A percentile compares a stretch with the other conserved stretches of the same genome.
Conservation (phyloP, 2,113 vertebrate species). For the Patagioenas fasciata region DNA sequence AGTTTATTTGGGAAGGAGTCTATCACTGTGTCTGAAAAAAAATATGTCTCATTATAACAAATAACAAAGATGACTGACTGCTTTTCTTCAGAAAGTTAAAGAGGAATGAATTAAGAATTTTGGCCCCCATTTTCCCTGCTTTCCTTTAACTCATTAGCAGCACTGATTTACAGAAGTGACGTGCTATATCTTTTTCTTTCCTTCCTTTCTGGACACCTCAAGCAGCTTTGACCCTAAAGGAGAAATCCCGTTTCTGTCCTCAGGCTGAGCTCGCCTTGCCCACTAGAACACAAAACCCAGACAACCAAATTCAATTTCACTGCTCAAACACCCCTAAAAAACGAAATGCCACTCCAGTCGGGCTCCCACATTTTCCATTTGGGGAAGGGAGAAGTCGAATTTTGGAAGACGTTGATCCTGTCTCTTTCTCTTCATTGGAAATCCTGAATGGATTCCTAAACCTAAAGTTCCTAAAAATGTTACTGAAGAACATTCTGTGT, state of each 20-base stretch:
- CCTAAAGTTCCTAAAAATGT: neutral
- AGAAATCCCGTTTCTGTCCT: neutral
- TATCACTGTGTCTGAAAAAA: constrained; percentile 69
- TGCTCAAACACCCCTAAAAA: neutral
- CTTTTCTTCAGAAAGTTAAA: neutral
- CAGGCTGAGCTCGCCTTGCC: neutral
- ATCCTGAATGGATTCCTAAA: neutral
- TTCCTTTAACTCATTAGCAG: neutral
- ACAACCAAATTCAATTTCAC: neutral
- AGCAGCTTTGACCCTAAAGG: neutral
- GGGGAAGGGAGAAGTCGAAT: neutral
- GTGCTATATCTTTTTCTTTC: neutral
- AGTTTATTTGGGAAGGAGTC: constrained; percentile 71
- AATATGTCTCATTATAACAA: neutral
- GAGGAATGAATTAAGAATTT: neutral
- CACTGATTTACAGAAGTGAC: neutral
- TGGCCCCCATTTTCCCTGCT: neutral
- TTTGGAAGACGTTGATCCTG: neutral
- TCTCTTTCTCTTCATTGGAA: neutral
- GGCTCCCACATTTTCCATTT: neutral
- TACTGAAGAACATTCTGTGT: neutral
- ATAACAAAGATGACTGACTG: neutral
- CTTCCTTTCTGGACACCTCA: neutral
- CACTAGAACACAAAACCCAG: neutral
- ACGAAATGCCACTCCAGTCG: neutral